Evolutionary conservation across 37 sponge, comb jelly and placozoan species (phyloP).

Genomic region (Diacarnus erythraeanus): DNA sequence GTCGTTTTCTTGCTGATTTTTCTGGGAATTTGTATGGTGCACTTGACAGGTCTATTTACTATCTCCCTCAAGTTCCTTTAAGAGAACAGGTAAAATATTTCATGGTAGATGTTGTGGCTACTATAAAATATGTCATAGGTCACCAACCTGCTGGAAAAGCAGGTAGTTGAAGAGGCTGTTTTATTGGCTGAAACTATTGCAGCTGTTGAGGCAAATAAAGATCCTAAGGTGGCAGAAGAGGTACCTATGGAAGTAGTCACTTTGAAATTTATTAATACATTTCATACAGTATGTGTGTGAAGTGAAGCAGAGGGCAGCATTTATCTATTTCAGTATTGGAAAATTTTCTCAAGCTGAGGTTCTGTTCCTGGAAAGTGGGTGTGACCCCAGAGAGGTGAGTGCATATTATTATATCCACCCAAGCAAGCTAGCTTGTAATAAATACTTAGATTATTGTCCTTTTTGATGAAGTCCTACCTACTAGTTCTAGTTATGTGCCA

Average conservation of each 20-base stretch:
- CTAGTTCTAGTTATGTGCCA: constrained; percentile 17
- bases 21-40: constrained; percentile 50
- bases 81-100: constrained; percentile 52
- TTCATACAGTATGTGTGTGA: constrained; percentile 48
- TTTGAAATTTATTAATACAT: background rate
- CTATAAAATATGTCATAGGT: constrained; percentile 25
- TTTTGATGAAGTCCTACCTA: constrained; percentile 41
- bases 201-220: constrained; percentile 41
- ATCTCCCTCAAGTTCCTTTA: constrained; percentile 49
- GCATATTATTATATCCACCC: background rate
- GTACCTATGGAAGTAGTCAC: background rate
- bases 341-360: constrained; percentile 47
- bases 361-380: constrained; percentile 56
- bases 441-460: constrained; percentile 48
- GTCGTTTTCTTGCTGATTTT: constrained; percentile 37
- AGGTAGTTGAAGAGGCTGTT: constrained; percentile 73
- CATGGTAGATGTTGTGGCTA: background rate
- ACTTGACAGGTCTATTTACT: constrained; percentile 45
- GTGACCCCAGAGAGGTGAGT: constrained; percentile 73
- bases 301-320: constrained; percentile 70
- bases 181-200: constrained; percentile 67
- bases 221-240: constrained; percentile 18
- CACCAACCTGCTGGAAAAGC: constrained; percentile 48
- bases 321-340: constrained; percentile 56
- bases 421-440: no score